Base-by-base conservation (phyloP, 1,140 invertebrate genomes). In the Trichoplusia ni region DNA sequence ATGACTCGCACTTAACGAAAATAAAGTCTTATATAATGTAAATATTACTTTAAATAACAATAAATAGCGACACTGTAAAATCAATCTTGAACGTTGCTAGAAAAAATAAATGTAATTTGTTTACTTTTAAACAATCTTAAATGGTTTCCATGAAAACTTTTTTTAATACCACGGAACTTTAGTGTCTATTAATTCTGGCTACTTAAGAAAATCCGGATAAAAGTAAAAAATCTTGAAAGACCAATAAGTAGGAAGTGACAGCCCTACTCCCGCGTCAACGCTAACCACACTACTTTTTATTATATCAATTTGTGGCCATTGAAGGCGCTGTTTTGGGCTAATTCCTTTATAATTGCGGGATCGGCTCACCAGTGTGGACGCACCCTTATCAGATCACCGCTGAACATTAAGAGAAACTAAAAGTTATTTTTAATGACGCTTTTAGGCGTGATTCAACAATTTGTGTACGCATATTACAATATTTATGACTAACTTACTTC, bases 241-340 rank as follows among this genome's bases (percentile, higher is more conserved):
- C 13, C 7, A 29, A 2, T 4, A 31, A 5, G 21, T 21, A 42
- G 2, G n/a, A n/a, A n/a, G n/a, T n/a, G n/a, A n/a, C 73, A 76
- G 14, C 73, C 73, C 73, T 76, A 77, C 16, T 71, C 14, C 38
- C 21, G 19, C 46, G 66, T 38, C 65, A 72, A 51, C 73, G 75
- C 58, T 73, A 73, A 76, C 69, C 75, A 74, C 75, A 78, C 82
- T 75, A 81, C 77, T 77, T 90, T 88, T 90, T 90, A 90, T 90
- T 88, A 90, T 88, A 88, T 90, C 85, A 90, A 90, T 90, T 90
- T 88, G 83, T 79, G 85, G 70, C 79, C 84, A 90, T 90, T 90
- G 77, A 78, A 86, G 79, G 77, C 81, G 80, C 73, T 76, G 77
- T 84, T 86, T 90, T 82, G 77, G 81, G 65, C 76, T 90, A 90